These are phyloP conservation scores for Oreocharis arfaki DNA, from an alignment of 2,113 vertebrate genomes.

Conservation along the genomic window DNA sequence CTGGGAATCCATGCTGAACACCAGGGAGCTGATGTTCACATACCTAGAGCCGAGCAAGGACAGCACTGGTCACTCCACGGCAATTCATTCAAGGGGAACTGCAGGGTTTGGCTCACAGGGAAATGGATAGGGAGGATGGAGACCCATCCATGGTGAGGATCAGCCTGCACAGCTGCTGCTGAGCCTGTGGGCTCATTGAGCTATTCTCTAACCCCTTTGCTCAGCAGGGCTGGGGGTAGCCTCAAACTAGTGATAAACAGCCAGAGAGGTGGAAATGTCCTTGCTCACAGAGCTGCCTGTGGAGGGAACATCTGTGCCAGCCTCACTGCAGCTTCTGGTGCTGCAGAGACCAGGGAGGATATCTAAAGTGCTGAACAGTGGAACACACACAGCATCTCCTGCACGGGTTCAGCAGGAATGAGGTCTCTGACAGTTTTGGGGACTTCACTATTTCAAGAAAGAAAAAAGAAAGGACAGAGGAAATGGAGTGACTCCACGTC, in stretches of 20 bases:
- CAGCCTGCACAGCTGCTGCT: not conserved
- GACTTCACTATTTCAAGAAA: not conserved
- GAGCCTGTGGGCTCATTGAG: not conserved
- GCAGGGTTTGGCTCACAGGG: not conserved
- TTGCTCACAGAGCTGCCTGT: not conserved
- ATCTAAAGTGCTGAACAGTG: not conserved
- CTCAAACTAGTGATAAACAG: not conserved
- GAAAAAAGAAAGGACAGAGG: not conserved
- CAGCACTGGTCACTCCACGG: not conserved
- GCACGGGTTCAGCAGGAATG: not conserved
- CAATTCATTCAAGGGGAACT: not conserved
- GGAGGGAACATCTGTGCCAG: not conserved
- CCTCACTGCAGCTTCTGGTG: not conserved
- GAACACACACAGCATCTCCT: not conserved
- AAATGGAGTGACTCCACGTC: not conserved
- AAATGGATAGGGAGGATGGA: not conserved
- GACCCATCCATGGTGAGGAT: not conserved
- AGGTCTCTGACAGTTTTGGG: not conserved
- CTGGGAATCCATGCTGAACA: conserved; percentile 91
- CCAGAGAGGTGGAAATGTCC: not conserved
- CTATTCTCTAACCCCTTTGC: not conserved
- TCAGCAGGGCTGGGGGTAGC: not conserved
- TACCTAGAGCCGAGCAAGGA: conserved; percentile 73
- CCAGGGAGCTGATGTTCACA: conserved; percentile 90
- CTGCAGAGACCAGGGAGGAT: not conserved